These are phyloP conservation scores for Notospermus geniculatus DNA, from an alignment of 1,140 invertebrate species.

Conservation along the genomic window DNA sequence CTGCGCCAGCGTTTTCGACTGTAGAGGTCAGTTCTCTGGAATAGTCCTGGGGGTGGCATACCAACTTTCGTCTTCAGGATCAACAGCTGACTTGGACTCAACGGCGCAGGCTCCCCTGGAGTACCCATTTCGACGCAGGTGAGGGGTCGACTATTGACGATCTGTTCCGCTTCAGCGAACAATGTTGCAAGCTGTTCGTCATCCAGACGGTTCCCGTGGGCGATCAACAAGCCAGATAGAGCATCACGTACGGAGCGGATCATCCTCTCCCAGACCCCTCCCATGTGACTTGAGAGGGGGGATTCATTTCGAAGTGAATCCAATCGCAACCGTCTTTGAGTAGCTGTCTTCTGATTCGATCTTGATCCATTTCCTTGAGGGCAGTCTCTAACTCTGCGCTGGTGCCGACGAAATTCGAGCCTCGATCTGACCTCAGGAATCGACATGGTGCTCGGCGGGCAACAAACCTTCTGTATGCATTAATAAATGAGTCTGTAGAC, in stretches of 20 bases:
- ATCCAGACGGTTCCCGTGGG: not conserved
- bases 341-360: not conserved
- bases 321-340: not conserved
- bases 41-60: constrained; percentile 17
- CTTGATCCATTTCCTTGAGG: constrained; percentile 2
- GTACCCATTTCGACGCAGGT: constrained; percentile 9
- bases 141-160: constrained; percentile 16
- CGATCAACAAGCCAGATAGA: constrained; percentile 4
- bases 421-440: constrained; percentile 7
- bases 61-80: constrained; percentile 19
- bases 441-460: constrained; percentile 2
- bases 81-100: constrained; percentile 22
- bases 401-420: constrained; percentile 6
- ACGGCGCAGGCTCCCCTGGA: constrained; percentile 15
- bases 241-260: constrained; percentile 17
- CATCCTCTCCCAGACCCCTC: constrained; percentile 23
- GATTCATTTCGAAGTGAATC: constrained; percentile 10
- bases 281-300: constrained; percentile 6
- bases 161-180: constrained; percentile 14
- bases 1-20: constrained; percentile 15
- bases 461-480: constrained; percentile 1
- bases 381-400: constrained; percentile 4
- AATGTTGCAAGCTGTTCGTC: constrained; percentile 15
- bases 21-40: constrained; percentile 14
- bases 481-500: constrained; percentile 8